A percentile compares a stretch with the other conserved stretches of the same genome.
phyloP scores from a whole-genome alignment of 1,140 invertebrate genomes.

The Bombus impatiens region DNA sequence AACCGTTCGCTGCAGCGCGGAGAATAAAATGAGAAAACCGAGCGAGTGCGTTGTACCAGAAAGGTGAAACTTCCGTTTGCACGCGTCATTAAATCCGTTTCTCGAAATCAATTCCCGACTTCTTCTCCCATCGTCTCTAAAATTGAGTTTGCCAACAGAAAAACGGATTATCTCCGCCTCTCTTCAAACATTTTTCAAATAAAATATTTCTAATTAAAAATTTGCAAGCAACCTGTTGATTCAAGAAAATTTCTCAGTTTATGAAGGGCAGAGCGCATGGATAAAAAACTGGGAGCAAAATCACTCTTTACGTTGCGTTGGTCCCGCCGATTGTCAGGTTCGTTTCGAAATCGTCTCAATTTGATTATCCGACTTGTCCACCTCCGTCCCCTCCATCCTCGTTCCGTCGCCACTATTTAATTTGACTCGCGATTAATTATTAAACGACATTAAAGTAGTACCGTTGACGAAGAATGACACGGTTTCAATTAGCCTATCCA shows the following conservation, averaged over 20 bases:
- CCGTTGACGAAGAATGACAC: background rate
- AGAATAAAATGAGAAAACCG: slow-evolving; percentile 16
- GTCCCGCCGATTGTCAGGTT: background rate
- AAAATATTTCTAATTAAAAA: background rate
- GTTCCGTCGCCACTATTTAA: background rate
- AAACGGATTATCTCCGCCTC: background rate
- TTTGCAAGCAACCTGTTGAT: background rate
- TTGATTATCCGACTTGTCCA: background rate
- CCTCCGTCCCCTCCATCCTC: no score
- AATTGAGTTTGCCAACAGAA: background rate
- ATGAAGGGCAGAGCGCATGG: background rate
- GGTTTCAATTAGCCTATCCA: slow-evolving; percentile 33
- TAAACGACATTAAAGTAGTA: slow-evolving; percentile 13
- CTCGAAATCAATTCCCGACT: background rate
- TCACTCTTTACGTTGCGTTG: background rate
- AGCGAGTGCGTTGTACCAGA: background rate
- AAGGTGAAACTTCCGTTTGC: background rate
- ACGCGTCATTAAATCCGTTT: slow-evolving; percentile 23
- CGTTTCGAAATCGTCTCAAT: background rate
- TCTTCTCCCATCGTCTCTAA: background rate
- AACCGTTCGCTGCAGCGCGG: background rate
- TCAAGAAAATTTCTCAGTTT: background rate
- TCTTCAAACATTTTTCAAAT: background rate
- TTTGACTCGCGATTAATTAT: slow-evolving; percentile 1
- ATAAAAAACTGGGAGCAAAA: background rate